Base-by-base conservation (phyloP, 2,888 invertebrate species). In the Melinaea menophilus region DNA sequence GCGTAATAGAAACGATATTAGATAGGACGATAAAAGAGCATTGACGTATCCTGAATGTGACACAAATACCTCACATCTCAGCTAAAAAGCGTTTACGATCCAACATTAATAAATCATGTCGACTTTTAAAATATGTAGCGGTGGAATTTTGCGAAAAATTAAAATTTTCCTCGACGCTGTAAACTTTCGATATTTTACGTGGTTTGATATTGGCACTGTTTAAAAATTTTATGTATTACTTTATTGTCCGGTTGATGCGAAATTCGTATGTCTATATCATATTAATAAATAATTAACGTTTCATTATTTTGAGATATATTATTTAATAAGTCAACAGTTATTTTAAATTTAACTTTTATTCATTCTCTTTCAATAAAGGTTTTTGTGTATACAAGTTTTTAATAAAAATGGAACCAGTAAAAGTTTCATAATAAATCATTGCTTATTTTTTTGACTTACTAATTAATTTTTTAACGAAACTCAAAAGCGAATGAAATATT, bases 21-120 rank as follows among this genome's bases (percentile, higher is more conserved):
- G 68, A 68, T 62, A 60, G 60, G 65, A 71, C 67, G 66, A 72
- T 65, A 75, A 75, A 76, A 75, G 64, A 71, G 69, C 75, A 74
- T 76, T 73, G 77, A 75, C 70, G 71, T 74, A 72, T 73, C 71
- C 73, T 75, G 72, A 71, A 71, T 70, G 69, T 75, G 79, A 80
- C 78, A 77, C 72, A 75, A 77, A 79, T 80, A 78, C 75, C 74
- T 74, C 78, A 75, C 81, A 77, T 80, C 75, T 77, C 77, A 70
- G 75, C 79, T 82, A 82, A 82, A 85, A 80, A 78, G 76, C 80
- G 78, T 84, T 83, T 79, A 80, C 79, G 78, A 75, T 73, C 75
- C 74, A 73, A 79, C 80, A 82, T 80, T 80, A 84, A 87, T 88
- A 88, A 87, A 87, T 88, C 85, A 85, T 74, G 76, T 72, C 75